Percentiles rank a stretch among this genome's conserved stretches.
Conservation (phyloP, 2,888 invertebrate species). For the Alentia gelatinosa region DNA sequence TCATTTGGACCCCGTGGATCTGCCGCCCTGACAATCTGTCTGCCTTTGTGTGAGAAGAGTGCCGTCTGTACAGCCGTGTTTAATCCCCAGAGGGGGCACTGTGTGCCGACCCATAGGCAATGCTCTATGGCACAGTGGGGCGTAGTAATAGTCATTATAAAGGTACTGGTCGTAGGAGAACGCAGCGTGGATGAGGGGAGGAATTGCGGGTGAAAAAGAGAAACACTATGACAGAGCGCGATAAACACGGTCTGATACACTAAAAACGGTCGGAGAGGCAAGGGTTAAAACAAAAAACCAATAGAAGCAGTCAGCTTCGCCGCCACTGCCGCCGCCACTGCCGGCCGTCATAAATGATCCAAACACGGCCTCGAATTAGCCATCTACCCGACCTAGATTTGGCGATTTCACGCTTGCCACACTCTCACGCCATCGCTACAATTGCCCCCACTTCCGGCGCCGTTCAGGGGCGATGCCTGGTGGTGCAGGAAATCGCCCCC, state of each 20-base stretch:
- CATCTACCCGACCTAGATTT: slow-evolving; percentile 44
- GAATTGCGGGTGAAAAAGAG: not conserved
- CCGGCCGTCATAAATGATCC: not conserved
- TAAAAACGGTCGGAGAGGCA: too few species aligned
- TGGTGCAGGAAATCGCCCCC: not conserved
- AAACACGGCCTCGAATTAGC: slow-evolving; percentile 18
- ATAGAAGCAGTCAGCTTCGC: not conserved
- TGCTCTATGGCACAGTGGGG: too few species aligned
- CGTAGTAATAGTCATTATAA: too few species aligned
- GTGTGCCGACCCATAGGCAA: too few species aligned
- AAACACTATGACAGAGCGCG: not conserved
- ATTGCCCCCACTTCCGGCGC: slow-evolving; percentile 32
- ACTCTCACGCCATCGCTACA: slow-evolving; percentile 33
- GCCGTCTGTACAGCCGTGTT: not conserved
- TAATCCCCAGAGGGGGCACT: not conserved
- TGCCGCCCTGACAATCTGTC: not conserved
- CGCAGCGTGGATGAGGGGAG: too few species aligned
- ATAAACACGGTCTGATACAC: not conserved
- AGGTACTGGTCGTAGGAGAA: too few species aligned
- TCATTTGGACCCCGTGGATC: not conserved
- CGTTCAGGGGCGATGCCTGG: not conserved
- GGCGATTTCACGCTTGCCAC: slow-evolving; percentile 13
- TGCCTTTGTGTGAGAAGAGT: not conserved
- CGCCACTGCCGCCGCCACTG: not conserved
- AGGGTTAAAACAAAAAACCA: slow-evolving; percentile 25